Conservation (phyloP, 2,888 invertebrate genomes). For the Conistra vaccinii region DNA sequence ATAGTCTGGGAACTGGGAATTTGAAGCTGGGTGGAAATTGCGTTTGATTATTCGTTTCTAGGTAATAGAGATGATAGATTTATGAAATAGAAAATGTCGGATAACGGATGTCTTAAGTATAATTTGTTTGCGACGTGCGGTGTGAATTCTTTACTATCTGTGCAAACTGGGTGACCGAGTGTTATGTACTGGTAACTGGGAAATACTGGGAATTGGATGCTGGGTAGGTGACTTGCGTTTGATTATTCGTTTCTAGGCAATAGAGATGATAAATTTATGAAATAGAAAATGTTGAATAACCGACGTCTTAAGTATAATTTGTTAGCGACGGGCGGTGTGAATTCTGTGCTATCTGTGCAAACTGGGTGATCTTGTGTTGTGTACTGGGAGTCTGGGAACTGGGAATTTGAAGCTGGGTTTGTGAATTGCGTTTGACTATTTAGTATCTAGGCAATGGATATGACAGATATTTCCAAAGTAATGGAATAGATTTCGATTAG, state of each 20-base stretch:
- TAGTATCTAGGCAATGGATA: neutral
- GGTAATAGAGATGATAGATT: neutral
- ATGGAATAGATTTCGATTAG: no score
- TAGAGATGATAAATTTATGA: neutral
- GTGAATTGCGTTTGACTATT: neutral
- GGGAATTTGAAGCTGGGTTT: conserved; percentile 15
- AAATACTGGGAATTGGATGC: conserved; percentile 24
- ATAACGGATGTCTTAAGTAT: conserved; percentile 70
- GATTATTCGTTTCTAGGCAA: neutral
- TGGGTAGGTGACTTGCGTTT: neutral
- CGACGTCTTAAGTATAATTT: conserved; percentile 79
- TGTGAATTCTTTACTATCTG: conserved; percentile 58
- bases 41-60: neutral
- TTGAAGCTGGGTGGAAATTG: neutral
- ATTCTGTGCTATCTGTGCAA: conserved; percentile 61
- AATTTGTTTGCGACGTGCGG: conserved; percentile 76
- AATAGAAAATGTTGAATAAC: no score
- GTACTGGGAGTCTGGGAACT: conserved; percentile 14
- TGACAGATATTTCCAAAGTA: neutral
- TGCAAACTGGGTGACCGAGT: conserved; percentile 47
- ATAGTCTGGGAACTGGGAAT: conserved; percentile 15
- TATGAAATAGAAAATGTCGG: no score
- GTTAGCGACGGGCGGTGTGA: conserved; percentile 68
- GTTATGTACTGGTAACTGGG: conserved; percentile 14
- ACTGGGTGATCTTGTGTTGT: conserved; percentile 30